Conservation (phyloP, 2,797 vertebrate genomes). For the Alcedo atthis region DNA sequence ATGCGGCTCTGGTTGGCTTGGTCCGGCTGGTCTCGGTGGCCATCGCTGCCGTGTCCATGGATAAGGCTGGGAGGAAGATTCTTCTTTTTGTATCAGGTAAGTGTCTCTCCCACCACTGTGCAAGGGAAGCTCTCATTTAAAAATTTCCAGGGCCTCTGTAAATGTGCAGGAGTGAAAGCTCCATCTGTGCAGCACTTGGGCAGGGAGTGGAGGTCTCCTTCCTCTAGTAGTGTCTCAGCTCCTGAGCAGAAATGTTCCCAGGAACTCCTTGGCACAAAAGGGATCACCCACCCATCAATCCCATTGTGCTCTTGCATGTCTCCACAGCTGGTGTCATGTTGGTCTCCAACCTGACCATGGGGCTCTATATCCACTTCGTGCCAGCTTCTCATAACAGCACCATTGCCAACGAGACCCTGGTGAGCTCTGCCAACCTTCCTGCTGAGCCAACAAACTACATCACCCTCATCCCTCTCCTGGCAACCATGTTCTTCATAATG, state of each 20-base stretch:
- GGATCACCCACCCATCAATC: accelerated
- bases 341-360: slow-evolving; percentile 84
- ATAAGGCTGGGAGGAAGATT: slow-evolving; percentile 81
- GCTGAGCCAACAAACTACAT: slow-evolving; percentile 8
- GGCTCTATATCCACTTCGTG: slow-evolving; percentile 77
- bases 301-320: not conserved
- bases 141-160: not conserved
- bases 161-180: not conserved
- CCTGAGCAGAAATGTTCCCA: accelerated
- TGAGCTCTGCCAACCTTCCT: not conserved
- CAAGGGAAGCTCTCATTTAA: not conserved
- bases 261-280: accelerated
- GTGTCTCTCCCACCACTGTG: not conserved
- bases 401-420: not conserved
- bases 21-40: slow-evolving; percentile 77
- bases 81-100: slow-evolving; percentile 81
- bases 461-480: slow-evolving; percentile 87
- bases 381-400: not conserved
- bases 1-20: slow-evolving; percentile 79
- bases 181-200: not conserved
- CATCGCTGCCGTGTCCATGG: slow-evolving; percentile 76
- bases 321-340: slow-evolving; percentile 85
- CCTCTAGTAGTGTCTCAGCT: not conserved
- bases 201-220: not conserved
- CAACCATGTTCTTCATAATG: slow-evolving; percentile 91